phyloP scores from a whole-genome alignment of 2,888 invertebrate genomes.

The Drosophila rellima region DNA sequence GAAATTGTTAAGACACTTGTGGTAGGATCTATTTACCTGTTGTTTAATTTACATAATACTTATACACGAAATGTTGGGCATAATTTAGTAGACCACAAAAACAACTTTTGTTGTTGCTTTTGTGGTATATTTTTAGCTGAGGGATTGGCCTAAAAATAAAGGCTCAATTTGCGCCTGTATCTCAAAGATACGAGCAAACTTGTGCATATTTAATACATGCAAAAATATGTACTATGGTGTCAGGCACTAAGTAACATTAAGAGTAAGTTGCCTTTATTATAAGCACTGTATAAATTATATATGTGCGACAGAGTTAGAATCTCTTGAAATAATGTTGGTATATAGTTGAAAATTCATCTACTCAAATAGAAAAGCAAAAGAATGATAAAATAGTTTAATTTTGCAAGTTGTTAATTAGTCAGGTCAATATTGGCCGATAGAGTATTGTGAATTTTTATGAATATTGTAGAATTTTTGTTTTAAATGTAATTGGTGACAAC shows the following conservation, averaged over 20 bases:
- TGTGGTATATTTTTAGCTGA: conserved; percentile 50
- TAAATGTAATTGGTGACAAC: too few species aligned
- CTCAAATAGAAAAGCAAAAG: neutral
- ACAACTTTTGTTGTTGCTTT: conserved; percentile 1
- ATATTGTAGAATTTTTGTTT: too few species aligned
- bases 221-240: neutral
- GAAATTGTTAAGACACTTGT: conserved; percentile 35
- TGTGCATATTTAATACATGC: conserved; percentile 33
- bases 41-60: conserved; percentile 18
- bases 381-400: neutral
- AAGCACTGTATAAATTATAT: neutral
- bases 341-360: neutral
- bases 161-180: conserved; percentile 2
- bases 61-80: conserved; percentile 1
- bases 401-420: too few species aligned
- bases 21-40: conserved; percentile 11
- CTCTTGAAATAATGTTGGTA: neutral
- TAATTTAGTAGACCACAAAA: conserved; percentile 9
- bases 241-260: neutral
- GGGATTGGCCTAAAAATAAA: conserved; percentile 53
- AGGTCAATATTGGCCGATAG: too few species aligned
- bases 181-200: neutral
- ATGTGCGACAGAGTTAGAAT: neutral
- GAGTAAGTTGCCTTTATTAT: neutral
- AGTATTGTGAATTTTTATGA: too few species aligned